Conservation (phyloP, 2,888 invertebrate species). For the Rotaria macrura region DNA sequence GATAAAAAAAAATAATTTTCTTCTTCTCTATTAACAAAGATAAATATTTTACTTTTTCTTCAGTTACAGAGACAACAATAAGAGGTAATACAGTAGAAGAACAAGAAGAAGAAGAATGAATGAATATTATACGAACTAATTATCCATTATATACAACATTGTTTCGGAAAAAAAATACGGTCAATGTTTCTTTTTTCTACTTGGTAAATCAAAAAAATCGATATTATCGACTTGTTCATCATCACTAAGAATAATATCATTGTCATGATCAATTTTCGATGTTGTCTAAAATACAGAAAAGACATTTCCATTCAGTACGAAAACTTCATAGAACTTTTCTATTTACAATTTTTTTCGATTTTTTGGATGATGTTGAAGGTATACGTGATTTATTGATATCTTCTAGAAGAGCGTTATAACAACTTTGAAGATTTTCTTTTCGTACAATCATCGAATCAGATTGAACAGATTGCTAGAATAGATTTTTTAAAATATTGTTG, state of each 20-base stretch:
- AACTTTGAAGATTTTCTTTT: background rate
- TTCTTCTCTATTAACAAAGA: background rate
- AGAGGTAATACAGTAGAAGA: too few species aligned
- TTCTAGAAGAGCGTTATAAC: background rate
- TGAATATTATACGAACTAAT: background rate
- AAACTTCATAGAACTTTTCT: background rate
- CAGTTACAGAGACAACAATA: background rate
- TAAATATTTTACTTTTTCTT: background rate
- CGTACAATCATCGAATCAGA: background rate
- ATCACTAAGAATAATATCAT: background rate
- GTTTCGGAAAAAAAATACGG: background rate
- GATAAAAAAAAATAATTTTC: background rate
- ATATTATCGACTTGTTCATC: background rate
- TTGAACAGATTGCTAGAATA: background rate
- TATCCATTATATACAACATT: background rate
- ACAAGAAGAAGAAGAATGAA: background rate
- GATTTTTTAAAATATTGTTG: background rate
- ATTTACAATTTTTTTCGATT: background rate
- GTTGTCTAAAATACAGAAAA: background rate
- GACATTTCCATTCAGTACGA: background rate
- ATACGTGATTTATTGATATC: background rate
- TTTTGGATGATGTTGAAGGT: background rate
- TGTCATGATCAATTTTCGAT: background rate
- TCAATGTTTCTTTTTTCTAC: background rate
- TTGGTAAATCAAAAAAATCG: background rate